Conservation (phyloP, 1,140 invertebrate species). For the Heliconius himera region DNA sequence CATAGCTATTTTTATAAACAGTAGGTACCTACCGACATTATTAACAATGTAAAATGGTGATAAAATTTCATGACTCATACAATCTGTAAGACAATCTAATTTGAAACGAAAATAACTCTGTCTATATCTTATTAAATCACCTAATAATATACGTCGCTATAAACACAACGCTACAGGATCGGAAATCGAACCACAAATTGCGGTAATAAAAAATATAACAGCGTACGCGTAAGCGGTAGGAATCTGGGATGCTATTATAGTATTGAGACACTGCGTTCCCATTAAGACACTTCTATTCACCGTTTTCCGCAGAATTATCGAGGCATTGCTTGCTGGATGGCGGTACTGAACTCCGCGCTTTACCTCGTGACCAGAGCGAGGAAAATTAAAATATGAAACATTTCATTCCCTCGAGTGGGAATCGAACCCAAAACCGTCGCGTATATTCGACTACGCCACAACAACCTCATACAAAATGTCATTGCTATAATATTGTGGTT, state of each 20-base stretch:
- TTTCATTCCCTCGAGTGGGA: no score
- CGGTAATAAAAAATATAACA: not conserved
- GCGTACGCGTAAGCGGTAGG: not conserved
- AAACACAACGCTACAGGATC: not conserved
- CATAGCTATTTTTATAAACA: not conserved
- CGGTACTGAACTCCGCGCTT: no score
- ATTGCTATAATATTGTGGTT: no score
- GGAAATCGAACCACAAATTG: not conserved
- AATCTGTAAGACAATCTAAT: not conserved
- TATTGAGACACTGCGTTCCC: not conserved
- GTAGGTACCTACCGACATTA: not conserved
- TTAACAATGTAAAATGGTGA: not conserved
- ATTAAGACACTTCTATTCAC: not conserved
- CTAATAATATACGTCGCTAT: not conserved
- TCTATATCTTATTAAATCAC: not conserved
- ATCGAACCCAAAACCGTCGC: no score
- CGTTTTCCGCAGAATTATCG: not conserved
- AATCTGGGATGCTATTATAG: not conserved
- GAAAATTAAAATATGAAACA: not conserved
- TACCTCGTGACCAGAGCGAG: not conserved
- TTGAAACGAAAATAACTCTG: not conserved
- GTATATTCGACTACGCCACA: no score
- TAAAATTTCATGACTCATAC: not conserved
- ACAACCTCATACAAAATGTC: no score
- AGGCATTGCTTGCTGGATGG: no score